Evolutionary conservation across 2,888 invertebrate species (phyloP).

Genomic region (Luffia ferchaultella): DNA sequence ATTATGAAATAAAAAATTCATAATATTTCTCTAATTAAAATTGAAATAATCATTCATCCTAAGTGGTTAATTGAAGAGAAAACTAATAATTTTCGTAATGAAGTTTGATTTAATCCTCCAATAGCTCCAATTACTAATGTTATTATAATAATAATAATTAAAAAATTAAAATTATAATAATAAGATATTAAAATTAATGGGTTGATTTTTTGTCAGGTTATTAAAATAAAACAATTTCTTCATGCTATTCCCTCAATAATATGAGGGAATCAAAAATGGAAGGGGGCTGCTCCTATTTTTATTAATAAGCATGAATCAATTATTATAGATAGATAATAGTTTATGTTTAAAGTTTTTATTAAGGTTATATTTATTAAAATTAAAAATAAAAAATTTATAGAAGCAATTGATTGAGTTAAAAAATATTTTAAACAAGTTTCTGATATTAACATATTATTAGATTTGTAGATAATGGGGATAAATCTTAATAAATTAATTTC

Average conservation of each 20-base stretch:
- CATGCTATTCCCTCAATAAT: conserved; percentile 66
- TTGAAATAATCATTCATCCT: conserved; percentile 59
- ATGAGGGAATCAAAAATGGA: conserved; percentile 69
- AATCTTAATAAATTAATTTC: conserved; percentile 71
- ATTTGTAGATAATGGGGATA: conserved; percentile 63
- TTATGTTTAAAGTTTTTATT: conserved; percentile 34
- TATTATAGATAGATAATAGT: conserved; percentile 31
- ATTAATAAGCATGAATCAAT: conserved; percentile 48
- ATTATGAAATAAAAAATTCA: conserved; percentile 50
- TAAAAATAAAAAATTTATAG: conserved; percentile 58
- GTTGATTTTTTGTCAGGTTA: conserved; percentile 72
- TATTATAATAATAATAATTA: conserved; percentile 46
- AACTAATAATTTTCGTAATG: conserved; percentile 65
- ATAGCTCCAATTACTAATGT: conserved; percentile 56
- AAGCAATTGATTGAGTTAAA: conserved; percentile 65
- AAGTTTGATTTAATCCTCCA: conserved; percentile 61
- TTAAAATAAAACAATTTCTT: conserved; percentile 61
- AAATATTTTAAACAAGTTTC: conserved; percentile 71
- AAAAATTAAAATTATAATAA: conserved; percentile 43
- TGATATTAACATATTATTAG: conserved; percentile 49
- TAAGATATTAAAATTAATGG: conserved; percentile 64
- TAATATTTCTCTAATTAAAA: conserved; percentile 50
- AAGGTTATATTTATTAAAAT: conserved; percentile 43
- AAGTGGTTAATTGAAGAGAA: conserved; percentile 72
- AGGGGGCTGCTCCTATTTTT: conserved; percentile 67